Conservation (phyloP, 2,888 invertebrate species). For the Dasypolia templi region DNA sequence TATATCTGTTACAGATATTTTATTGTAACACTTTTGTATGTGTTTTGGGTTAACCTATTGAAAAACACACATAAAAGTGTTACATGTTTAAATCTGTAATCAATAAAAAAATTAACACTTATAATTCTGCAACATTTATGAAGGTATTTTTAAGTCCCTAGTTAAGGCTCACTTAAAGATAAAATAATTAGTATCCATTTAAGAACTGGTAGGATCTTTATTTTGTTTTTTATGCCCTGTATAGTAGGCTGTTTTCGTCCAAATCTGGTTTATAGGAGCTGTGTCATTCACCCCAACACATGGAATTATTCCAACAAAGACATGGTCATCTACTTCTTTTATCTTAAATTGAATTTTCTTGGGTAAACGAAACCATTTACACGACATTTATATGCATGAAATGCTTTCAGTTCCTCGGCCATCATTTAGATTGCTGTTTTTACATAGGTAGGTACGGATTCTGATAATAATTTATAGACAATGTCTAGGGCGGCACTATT, state of each 20-base stretch:
- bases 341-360: slow-evolving; percentile 14
- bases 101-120: no score
- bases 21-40: no score
- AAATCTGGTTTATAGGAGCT: neutral
- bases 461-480: neutral
- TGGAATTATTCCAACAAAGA: neutral
- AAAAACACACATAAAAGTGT: no score
- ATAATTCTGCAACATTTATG: no score
- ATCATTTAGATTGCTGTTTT: neutral
- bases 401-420: neutral
- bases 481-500: neutral
- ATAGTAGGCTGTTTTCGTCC: neutral
- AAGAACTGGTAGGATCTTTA: neutral
- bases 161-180: neutral
- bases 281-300: slow-evolving; percentile 11
- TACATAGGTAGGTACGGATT: neutral
- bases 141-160: no score
- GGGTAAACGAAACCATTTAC: neutral
- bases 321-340: neutral
- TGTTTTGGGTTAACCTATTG: no score
- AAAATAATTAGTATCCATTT: neutral
- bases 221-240: neutral
- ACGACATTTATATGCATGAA: slow-evolving; percentile 2
- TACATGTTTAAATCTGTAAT: no score
- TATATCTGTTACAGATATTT: no score